Evolutionary conservation across 1,140 invertebrate genomes (phyloP).

Genomic region (Drosophila paulistorum): DNA sequence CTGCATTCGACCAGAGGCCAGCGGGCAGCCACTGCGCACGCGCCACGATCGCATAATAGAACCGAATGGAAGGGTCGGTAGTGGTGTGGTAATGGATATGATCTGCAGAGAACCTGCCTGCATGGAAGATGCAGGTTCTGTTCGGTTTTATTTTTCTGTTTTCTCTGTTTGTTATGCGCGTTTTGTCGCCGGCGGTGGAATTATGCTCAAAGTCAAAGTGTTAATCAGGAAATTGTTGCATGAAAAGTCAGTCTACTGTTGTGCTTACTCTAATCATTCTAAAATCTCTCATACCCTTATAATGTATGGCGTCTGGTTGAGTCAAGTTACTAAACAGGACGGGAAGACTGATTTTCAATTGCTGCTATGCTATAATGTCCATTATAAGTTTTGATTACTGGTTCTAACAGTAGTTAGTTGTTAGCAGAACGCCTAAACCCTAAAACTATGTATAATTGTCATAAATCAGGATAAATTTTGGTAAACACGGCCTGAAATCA

Average conservation of each 20-base stretch:
- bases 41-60: slow-evolving; percentile 44
- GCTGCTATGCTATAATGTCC: slow-evolving; percentile 23
- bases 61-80: background rate
- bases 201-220: slow-evolving; percentile 80
- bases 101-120: slow-evolving; percentile 6
- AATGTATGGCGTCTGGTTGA: slow-evolving; percentile 49
- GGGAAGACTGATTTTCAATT: slow-evolving; percentile 52
- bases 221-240: slow-evolving; percentile 78
- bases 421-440: slow-evolving; percentile 28
- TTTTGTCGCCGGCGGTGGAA: slow-evolving; percentile 75
- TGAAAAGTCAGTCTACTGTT: slow-evolving; percentile 28
- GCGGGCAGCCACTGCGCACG: slow-evolving; percentile 57
- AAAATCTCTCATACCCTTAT: slow-evolving; percentile 55
- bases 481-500: background rate
- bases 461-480: slow-evolving; percentile 67
- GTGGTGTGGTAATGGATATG: background rate
- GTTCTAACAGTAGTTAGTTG: slow-evolving; percentile 19
- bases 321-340: slow-evolving; percentile 39
- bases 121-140: slow-evolving; percentile 44
- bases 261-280: background rate
- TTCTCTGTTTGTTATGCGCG: slow-evolving; percentile 67
- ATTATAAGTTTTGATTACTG: slow-evolving; percentile 65
- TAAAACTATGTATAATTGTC: slow-evolving; percentile 32
- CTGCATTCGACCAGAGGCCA: slow-evolving; percentile 42
- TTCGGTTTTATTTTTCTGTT: slow-evolving; percentile 23